Percentiles rank a stretch among this genome's conserved stretches.
These are phyloP conservation scores for Nomada hirtipes DNA, from an alignment of 2,888 invertebrate species.

Conservation along the genomic window DNA sequence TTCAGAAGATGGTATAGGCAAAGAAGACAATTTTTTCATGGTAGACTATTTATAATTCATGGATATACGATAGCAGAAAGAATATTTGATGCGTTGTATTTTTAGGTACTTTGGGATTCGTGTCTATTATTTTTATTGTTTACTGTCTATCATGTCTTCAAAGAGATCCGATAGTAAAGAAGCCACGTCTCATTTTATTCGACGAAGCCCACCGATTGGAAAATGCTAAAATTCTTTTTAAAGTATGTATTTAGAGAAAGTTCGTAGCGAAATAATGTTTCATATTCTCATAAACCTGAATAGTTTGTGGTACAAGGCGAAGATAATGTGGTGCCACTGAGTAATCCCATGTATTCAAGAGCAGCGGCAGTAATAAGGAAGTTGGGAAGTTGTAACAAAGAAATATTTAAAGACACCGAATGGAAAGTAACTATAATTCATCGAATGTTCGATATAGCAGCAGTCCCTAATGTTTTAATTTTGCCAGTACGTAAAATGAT, in stretches of 20 bases:
- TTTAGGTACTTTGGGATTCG: conserved; percentile 71
- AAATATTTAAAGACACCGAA: conserved; percentile 83
- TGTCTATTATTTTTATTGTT: conserved; percentile 62
- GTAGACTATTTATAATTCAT: conserved; percentile 49
- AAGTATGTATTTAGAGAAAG: conserved; percentile 12
- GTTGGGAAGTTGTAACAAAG: conserved; percentile 84
- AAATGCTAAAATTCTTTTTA: conserved; percentile 81
- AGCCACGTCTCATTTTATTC: conserved; percentile 85
- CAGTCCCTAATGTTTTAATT: conserved; percentile 85
- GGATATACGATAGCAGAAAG: conserved; percentile 15
- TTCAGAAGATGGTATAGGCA: conserved; percentile 70
- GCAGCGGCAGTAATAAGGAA: conserved; percentile 82
- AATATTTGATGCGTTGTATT: conserved; percentile 26
- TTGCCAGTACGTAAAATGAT: conserved; percentile 81
- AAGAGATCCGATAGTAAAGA: conserved; percentile 85
- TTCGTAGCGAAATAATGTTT: not conserved
- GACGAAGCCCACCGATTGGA: conserved; percentile 83
- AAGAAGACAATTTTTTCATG: conserved; percentile 57
- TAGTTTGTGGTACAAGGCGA: conserved; percentile 80
- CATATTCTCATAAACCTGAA: conserved; percentile 32
- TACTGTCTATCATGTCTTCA: conserved; percentile 84
- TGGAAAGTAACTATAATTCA: conserved; percentile 86
- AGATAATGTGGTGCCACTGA: conserved; percentile 73
- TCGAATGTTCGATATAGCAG: conserved; percentile 58
- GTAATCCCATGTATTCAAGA: conserved; percentile 81